Evolutionary conservation across 2,113 vertebrate genomes (phyloP).

Genomic region (Paracanthobrama guichenoti): DNA sequence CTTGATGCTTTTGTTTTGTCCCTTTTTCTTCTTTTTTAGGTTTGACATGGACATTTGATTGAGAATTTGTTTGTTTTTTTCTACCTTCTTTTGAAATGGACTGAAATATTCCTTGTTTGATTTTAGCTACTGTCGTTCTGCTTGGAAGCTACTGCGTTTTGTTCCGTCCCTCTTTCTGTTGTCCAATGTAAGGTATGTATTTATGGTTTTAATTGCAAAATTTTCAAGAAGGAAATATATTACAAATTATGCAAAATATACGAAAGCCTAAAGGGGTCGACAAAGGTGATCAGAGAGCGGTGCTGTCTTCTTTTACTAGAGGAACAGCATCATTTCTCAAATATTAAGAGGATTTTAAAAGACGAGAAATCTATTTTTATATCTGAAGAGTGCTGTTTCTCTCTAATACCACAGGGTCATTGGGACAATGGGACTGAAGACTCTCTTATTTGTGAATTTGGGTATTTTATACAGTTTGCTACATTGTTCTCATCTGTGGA

Average conservation of each 20-base stretch:
- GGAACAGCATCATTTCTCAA: constrained; percentile 50
- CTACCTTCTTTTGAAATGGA: constrained; percentile 38
- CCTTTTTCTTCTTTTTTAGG: constrained; percentile 75
- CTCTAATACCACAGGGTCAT: constrained; percentile 52
- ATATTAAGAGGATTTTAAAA: constrained; percentile 81
- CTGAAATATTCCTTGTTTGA: constrained; percentile 37
- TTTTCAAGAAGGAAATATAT: constrained; percentile 66
- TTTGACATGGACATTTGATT: constrained; percentile 69
- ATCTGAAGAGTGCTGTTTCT: constrained; percentile 60
- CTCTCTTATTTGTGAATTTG: constrained; percentile 64
- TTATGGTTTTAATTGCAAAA: constrained; percentile 74
- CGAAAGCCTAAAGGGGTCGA: constrained; percentile 66
- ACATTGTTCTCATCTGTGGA: constrained; percentile 70
- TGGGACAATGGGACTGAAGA: constrained; percentile 46
- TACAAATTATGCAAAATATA: constrained; percentile 81
- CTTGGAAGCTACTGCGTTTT: constrained; percentile 80
- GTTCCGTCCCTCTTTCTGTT: constrained; percentile 82
- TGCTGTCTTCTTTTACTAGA: constrained; percentile 65
- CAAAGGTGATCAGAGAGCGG: constrained; percentile 55
- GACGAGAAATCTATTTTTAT: constrained; percentile 81
- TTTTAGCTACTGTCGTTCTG: constrained; percentile 76
- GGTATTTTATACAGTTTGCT: constrained; percentile 76
- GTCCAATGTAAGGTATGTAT: constrained; percentile 80
- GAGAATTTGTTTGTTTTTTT: neutral
- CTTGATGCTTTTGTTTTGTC: constrained; percentile 72